Base-by-base conservation (phyloP, 2,888 invertebrate species). In the Argyresthia goedartella region DNA sequence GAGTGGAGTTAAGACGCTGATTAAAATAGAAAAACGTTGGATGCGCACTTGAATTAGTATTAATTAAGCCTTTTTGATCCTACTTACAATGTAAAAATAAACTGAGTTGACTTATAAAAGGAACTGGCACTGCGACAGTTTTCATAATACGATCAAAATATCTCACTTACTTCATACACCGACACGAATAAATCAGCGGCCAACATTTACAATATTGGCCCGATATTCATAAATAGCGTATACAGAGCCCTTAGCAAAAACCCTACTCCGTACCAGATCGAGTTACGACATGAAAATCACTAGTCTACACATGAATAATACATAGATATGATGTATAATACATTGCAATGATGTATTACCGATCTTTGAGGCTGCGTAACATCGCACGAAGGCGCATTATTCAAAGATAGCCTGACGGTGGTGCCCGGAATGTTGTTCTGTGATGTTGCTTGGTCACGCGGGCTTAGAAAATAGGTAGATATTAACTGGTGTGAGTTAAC, bases 221-320 rank as follows among this genome's bases (percentile, higher is more conserved):
- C 16, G 48, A 34, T 9, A 54, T 65, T 65, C 68, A 66, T 68
- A 70, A 73, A 75, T 75, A 66, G 67, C 57, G 59, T 60, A 63
- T 62, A 56, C 54, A 59, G 51, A 53, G 54, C 25, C 42, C 14
- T 42, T 13, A 52, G 69, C 70, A 78, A 79, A 76, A 77, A 77
- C 73, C 41, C 41, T 41, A 11, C 11, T 39, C 11, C 41, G 13
- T 41, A 41, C 13, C 11, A 10, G 41, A 41, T 10, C 6, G 54
- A 59, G 64, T 80, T 79, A 66, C 80, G 66, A 80, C 78, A 80
- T 76, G 72, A 68, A 76, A 75, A 73, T 71, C 69, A 65, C 70
- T 67, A 70, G 73, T 76, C 70, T 69, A 73, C 69, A 62, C 65
- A 81, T 82, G 76, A 81, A 82, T 81, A 75, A 81, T 67, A 75